phyloP scores from a whole-genome alignment of 2,888 invertebrate genomes.

The Teleiodes luculella region DNA sequence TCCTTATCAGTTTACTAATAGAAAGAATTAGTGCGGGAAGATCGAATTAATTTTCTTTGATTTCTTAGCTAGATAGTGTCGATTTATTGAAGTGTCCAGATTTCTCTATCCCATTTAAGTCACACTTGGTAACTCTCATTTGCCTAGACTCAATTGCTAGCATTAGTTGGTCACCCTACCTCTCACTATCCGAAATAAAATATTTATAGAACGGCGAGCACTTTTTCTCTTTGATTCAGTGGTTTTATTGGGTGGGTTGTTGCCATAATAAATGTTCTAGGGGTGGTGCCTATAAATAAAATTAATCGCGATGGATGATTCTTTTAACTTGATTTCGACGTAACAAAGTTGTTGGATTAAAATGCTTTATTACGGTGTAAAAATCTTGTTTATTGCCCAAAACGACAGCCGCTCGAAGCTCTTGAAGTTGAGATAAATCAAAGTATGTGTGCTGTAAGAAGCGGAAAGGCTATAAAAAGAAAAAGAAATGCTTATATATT shows the following conservation, averaged over 20 bases:
- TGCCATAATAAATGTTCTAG: slow-evolving; percentile 69
- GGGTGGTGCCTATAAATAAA: slow-evolving; percentile 67
- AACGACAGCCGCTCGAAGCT: too few relatives aligned
- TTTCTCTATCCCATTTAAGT: too few relatives aligned
- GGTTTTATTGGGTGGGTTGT: slow-evolving; percentile 73
- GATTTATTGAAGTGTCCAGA: too few relatives aligned
- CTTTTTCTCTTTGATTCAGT: slow-evolving; percentile 79
- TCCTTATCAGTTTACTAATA: too few relatives aligned
- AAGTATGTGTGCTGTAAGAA: too few relatives aligned
- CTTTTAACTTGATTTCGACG: slow-evolving; percentile 43
- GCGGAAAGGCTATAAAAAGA: too few relatives aligned
- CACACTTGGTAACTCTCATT: too few relatives aligned
- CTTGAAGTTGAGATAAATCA: too few relatives aligned
- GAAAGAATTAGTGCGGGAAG: too few relatives aligned
- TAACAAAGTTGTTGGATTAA: slow-evolving; percentile 29
- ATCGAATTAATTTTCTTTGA: too few relatives aligned
- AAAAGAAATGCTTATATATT: too few relatives aligned
- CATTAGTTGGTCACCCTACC: slow-evolving; percentile 43
- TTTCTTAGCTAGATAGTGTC: background rate
- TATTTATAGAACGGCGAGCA: slow-evolving; percentile 75
- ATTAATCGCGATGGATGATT: slow-evolving; percentile 69
- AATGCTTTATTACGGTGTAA: slow-evolving; percentile 24
- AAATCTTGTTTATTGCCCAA: too few relatives aligned
- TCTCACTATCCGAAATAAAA: slow-evolving; percentile 78
- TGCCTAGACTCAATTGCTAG: background rate